These are phyloP conservation scores for Alca torda DNA, from an alignment of 2,797 vertebrate genomes.

Conservation along the genomic window DNA sequence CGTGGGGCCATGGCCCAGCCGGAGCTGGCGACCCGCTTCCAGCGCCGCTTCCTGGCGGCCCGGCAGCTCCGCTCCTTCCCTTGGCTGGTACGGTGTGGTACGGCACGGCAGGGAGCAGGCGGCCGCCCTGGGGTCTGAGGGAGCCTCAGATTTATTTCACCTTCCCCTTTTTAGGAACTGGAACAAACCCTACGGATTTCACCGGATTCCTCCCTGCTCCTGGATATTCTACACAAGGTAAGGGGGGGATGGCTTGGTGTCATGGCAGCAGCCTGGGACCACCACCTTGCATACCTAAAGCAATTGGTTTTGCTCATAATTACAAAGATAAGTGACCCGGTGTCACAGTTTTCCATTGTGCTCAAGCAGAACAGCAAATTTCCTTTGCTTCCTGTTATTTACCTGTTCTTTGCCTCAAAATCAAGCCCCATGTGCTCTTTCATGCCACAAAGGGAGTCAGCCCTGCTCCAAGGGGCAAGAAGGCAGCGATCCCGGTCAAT, in stretches of 20 bases:
- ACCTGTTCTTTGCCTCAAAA: rapidly evolving
- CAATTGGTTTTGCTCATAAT: rapidly evolving
- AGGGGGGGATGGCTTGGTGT: background rate
- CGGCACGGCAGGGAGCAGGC: background rate
- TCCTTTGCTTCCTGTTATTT: background rate
- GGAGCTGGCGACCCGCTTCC: background rate
- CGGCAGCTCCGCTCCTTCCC: constrained; percentile 5
- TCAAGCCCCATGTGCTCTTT: rapidly evolving
- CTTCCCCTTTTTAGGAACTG: constrained; percentile 34
- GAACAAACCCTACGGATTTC: background rate
- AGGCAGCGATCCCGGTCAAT: too few species aligned
- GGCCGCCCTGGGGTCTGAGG: rapidly evolving
- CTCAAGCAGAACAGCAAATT: rapidly evolving
- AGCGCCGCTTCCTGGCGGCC: constrained; percentile 31
- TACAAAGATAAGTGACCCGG: rapidly evolving
- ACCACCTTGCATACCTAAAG: background rate
- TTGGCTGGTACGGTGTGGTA: background rate
- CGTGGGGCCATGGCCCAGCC: background rate
- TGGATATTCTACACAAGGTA: constrained; percentile 58
- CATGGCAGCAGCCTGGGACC: background rate
- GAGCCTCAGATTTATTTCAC: background rate
- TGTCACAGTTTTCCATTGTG: rapidly evolving
- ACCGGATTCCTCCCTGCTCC: background rate
- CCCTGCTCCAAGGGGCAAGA: rapidly evolving
- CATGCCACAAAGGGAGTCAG: rapidly evolving